These are phyloP conservation scores for Apamea crenata DNA, from an alignment of 2,888 invertebrate genomes.

Conservation along the genomic window DNA sequence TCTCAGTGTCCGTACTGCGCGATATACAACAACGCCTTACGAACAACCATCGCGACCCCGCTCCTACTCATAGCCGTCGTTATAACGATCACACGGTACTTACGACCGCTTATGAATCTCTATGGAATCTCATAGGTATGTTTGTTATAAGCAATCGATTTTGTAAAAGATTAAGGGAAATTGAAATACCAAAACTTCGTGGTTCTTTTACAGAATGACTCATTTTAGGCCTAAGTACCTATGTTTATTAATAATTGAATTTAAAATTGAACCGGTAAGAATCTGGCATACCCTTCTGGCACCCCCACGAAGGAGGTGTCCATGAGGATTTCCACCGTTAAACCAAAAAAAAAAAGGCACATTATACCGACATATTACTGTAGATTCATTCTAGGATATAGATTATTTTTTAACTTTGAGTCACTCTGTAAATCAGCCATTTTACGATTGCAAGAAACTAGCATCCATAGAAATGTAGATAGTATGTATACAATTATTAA, in stretches of 20 bases:
- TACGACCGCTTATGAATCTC: slow-evolving; percentile 48
- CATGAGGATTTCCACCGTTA: no score
- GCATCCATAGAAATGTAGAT: slow-evolving; percentile 49
- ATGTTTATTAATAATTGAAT: background rate
- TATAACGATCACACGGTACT: slow-evolving; percentile 54
- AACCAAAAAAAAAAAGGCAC: no score
- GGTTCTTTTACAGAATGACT: slow-evolving; percentile 35
- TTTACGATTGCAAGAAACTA: slow-evolving; percentile 41
- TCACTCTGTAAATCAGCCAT: slow-evolving; percentile 37
- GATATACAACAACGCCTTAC: slow-evolving; percentile 93
- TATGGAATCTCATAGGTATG: slow-evolving; percentile 54
- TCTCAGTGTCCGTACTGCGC: slow-evolving; percentile 98
- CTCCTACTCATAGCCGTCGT: slow-evolving; percentile 67
- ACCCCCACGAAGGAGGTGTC: no score
- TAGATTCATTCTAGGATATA: background rate
- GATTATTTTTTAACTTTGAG: background rate
- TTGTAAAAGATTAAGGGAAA: slow-evolving; percentile 28
- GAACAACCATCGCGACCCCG: slow-evolving; percentile 69
- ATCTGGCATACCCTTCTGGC: no score
- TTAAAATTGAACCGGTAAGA: no score
- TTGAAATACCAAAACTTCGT: slow-evolving; percentile 46
- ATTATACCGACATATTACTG: background rate
- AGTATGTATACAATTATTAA: slow-evolving; percentile 44
- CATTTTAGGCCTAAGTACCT: background rate
- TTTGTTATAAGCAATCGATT: slow-evolving; percentile 17